Base-by-base conservation (phyloP, 2,113 vertebrate species). In the Lophius piscatorius region DNA sequence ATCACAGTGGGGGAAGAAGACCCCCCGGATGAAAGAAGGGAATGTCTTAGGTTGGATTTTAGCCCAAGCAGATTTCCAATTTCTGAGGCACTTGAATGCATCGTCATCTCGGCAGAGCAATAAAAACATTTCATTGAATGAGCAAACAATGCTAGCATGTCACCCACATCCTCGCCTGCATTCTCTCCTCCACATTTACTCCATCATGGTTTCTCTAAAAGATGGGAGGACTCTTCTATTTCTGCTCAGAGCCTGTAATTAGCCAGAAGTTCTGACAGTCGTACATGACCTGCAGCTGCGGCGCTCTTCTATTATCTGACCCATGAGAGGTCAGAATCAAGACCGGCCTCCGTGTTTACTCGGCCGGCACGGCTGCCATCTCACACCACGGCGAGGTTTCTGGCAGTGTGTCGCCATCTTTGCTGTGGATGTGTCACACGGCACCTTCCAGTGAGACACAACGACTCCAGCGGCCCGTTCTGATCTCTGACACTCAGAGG, bases 331-430 rank as follows among this genome's bases (percentile, higher is more conserved):
- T 60, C 55, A 68, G 47, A 35, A 40, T 63, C 57, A 51, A 57
- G 71, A 51, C 38, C 51, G 21, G 4, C 22, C 3, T 50, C 6
- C 33, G 2, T 9, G 20, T 64, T 62, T 70, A 45, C 46, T 47
- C 1, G 18, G 17, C 29, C 39, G 51, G 38, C 26, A 16, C 4
- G 18, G 42, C 21, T 38, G 47, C 45, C 39, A 46, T 72, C 60
- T 86, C 70, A 6, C 87, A 83, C 75, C 61, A 50, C 26, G 66
- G 21, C 0, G 74, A 17, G 18, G 41, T 59, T 87, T 87, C 54
- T 83, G 34, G 65, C 85, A 78, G 65, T 2, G 16, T 65, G 80
- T 80, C 12, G 51, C 42, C 71, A 80, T 69, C 61, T 84, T 75
- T 66, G 38, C 63, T 2, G 29, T 31, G 4, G 29, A 40, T 4